Evolutionary conservation across 2,888 invertebrate species (phyloP).

Genomic region (Antitype chi): DNA sequence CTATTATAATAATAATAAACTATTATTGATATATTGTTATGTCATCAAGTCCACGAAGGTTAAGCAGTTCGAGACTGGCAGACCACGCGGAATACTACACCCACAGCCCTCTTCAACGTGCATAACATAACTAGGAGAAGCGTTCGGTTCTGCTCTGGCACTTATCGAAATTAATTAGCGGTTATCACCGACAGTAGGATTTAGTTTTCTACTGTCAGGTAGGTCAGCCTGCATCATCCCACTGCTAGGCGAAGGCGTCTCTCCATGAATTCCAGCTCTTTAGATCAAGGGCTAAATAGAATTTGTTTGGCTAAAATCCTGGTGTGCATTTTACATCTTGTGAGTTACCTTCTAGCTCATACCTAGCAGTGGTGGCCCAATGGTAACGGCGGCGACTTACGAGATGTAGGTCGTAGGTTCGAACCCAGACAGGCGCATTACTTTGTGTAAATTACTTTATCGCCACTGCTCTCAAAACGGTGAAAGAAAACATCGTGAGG

Average conservation of each 20-base stretch:
- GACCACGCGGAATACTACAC: constrained; percentile 77
- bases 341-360: not conserved
- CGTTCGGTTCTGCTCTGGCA: not conserved
- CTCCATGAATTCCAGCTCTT: not conserved
- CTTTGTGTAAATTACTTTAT: too few species aligned
- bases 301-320: not conserved
- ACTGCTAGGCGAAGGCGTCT: not conserved
- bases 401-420: too few species aligned
- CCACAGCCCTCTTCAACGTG: constrained; percentile 64
- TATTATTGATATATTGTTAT: constrained; percentile 35
- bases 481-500: too few species aligned
- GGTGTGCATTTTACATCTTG: not conserved
- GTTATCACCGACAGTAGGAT: not conserved
- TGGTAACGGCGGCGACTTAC: too few species aligned
- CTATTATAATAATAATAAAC: constrained; percentile 3
- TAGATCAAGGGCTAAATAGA: not conserved
- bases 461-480: too few species aligned
- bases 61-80: constrained; percentile 36
- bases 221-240: not conserved
- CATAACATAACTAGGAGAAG: constrained; percentile 17
- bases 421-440: too few species aligned
- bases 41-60: constrained; percentile 57
- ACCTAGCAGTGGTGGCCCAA: too few species aligned
- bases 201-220: not conserved
- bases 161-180: not conserved